Evolutionary conservation across 2,113 vertebrate genomes (phyloP).

Genomic region (Pseudopodoces humilis): DNA sequence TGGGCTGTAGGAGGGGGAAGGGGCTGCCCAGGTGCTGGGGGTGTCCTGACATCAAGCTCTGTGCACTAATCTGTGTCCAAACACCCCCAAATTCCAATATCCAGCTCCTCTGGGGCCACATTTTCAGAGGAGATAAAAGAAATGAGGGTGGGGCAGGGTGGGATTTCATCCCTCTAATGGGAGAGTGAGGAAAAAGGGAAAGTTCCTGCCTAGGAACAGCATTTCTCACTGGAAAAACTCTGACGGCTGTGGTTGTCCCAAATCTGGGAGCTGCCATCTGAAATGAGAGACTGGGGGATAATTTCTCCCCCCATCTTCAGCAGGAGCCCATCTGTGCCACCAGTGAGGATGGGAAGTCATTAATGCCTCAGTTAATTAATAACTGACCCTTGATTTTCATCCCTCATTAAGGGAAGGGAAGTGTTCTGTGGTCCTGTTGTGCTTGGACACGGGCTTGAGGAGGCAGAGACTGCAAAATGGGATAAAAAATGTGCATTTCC

Average conservation of each 20-base stretch:
- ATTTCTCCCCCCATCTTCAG: background rate
- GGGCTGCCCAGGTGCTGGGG: background rate
- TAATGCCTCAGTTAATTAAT: background rate
- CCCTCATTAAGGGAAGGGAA: background rate
- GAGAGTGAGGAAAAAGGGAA: background rate
- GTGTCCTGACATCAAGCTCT: background rate
- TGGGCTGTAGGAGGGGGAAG: background rate
- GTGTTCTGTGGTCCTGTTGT: background rate
- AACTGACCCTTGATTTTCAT: background rate
- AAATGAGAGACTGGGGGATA: background rate
- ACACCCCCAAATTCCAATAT: background rate
- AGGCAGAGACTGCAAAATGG: background rate
- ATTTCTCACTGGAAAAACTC: background rate
- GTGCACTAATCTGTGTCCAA: accelerated
- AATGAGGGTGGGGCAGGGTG: accelerated
- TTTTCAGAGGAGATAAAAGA: background rate
- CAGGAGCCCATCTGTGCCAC: background rate
- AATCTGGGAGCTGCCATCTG: accelerated
- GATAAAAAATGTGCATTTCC: accelerated
- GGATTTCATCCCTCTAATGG: background rate
- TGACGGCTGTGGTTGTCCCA: background rate
- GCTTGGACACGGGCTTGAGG: accelerated
- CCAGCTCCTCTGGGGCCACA: accelerated
- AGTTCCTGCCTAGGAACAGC: background rate
- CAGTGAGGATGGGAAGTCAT: background rate